Evolutionary conservation across 35 echinoderm and acorn worm genomes (phyloP), one percentile per base, ranked within the genome.

Genomic region (Stichopus chloronotus): DNA sequence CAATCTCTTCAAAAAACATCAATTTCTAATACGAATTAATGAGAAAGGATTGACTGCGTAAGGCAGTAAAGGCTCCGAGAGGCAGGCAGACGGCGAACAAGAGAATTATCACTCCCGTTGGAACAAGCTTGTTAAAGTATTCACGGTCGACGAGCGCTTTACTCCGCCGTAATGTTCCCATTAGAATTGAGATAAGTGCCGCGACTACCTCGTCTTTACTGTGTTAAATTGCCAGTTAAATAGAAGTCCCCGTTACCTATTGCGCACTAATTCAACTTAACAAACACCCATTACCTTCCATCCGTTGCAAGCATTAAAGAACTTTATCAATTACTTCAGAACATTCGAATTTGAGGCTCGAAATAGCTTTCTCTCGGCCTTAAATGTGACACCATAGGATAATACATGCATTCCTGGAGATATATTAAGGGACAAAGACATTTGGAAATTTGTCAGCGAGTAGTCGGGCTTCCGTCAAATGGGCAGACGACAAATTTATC

Each of bases 301-400:
- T 91, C 90, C 90, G 90, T 91, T 77, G 76, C 90, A 79, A 91
- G 76, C 90, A 91, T 91, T 79, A 91, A 79, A 91, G 76, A 91
- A 91, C 71, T 91, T 91, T 77, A 91, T 91, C 90, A 91, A 91
- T 91, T 91, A 79, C 69, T 20, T n/a, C 11, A 61, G 61, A 89
- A 89, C 87, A 89, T 89, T 89, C 87, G 52, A 71, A 72, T 91
- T 59, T 78, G 69, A 91, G 76, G 56, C 76, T 78, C 69, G 54
- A 78, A 91, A 91, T 59, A 91, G 58, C 55, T 78, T 78, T 78
- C 90, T 30, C 56, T 78, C 63, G 24, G 71, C 43, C 55, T 78
- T 54, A 91, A 91, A 78, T 65, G 68, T 78, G 90, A 91, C 76
- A 78, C 90, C 76, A 77, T 12, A 77, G 69, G 30, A 58, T 65